Percentiles rank a stretch among this genome's conserved stretches.
Evolutionary conservation across 2,797 vertebrate species (phyloP).

Genomic region (Notoglanidium macrostoma): DNA sequence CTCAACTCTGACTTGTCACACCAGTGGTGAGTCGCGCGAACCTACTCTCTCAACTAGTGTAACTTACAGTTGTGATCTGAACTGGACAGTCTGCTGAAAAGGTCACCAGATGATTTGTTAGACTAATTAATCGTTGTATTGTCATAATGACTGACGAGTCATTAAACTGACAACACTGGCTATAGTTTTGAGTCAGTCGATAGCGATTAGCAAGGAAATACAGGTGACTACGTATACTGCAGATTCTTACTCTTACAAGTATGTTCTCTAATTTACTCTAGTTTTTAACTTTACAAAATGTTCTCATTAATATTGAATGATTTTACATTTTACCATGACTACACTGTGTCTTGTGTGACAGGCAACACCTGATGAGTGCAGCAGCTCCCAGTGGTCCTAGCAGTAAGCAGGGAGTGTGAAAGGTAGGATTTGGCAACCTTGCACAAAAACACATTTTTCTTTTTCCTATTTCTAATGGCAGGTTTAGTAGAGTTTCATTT

Average conservation of each 20-base stretch:
- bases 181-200: not conserved
- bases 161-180: not conserved
- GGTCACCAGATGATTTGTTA: too few relatives aligned
- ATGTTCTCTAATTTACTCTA: not conserved
- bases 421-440: conserved; percentile 43
- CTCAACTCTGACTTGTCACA: too few relatives aligned
- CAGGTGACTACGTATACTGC: not conserved
- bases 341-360: conserved; percentile 49
- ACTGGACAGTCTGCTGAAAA: not conserved
- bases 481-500: not conserved
- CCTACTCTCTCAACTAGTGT: too few relatives aligned
- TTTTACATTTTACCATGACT: not conserved
- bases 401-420: conserved; percentile 72
- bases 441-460: not conserved
- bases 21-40: too few relatives aligned
- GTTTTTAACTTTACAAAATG: too few relatives aligned
- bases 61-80: too few relatives aligned
- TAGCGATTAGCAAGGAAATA: not conserved
- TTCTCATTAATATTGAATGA: not conserved
- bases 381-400: conserved; percentile 63
- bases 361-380: conserved; percentile 73
- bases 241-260: not conserved
- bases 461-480: conserved; percentile 13
- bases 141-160: too few relatives aligned
- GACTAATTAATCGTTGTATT: too few relatives aligned